Percentiles rank a stretch among this genome's conserved stretches.
Conservation (phyloP, 2,888 invertebrate genomes). For the Coenonympha glycerion region DNA sequence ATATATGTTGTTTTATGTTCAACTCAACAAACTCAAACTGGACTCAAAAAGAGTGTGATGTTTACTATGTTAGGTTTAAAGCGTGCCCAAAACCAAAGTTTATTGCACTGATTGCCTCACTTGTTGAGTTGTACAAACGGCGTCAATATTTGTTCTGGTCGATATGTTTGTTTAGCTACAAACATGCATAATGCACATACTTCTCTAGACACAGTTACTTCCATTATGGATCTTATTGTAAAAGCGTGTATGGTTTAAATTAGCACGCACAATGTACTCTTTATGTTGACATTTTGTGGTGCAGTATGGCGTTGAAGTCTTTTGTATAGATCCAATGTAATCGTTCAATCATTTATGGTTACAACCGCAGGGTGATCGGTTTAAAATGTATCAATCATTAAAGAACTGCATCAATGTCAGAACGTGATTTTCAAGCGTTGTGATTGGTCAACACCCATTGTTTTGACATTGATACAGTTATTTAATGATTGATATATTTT, state of each 20-base stretch:
- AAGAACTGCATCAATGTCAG: too few species aligned
- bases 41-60: neutral
- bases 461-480: too few species aligned
- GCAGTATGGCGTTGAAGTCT: slow-evolving; percentile 45
- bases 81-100: slow-evolving; percentile 38
- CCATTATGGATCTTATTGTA: neutral
- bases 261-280: neutral
- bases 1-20: too few species aligned
- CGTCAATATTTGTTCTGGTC: slow-evolving; percentile 52
- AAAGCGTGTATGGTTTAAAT: neutral
- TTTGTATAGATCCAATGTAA: slow-evolving; percentile 34
- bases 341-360: too few species aligned
- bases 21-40: too few species aligned
- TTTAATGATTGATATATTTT: too few species aligned
- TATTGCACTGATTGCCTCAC: slow-evolving; percentile 41
- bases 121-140: slow-evolving; percentile 30
- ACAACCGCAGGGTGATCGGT: too few species aligned
- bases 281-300: neutral
- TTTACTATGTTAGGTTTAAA: neutral
- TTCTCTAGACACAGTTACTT: neutral
- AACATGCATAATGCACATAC: slow-evolving; percentile 9
- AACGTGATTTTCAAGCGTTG: too few species aligned
- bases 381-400: too few species aligned
- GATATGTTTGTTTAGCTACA: slow-evolving; percentile 42
- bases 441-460: too few species aligned